Conservation (phyloP, 2,113 vertebrate genomes). For the Scolopax mira region DNA sequence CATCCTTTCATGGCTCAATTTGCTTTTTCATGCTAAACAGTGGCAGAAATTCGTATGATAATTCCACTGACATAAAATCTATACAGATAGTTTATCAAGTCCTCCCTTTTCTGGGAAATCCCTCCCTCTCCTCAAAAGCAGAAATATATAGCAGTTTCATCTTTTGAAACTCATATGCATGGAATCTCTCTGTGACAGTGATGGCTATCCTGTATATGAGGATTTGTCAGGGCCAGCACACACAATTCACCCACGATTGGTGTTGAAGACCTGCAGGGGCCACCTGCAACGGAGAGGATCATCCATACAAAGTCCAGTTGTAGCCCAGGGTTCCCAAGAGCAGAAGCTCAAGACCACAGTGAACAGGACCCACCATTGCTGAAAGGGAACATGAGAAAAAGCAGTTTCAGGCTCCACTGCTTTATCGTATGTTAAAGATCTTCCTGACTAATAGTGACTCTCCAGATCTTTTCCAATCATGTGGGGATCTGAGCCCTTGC, state of each 20-base stretch:
- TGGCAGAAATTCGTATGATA: not conserved
- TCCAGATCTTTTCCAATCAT: not conserved
- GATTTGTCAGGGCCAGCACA: not conserved
- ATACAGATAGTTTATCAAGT: not conserved
- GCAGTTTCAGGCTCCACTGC: not conserved
- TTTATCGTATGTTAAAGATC: not conserved
- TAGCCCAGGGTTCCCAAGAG: not conserved
- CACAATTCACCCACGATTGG: not conserved
- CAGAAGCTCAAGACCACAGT: not conserved
- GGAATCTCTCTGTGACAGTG: not conserved
- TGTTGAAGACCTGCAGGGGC: not conserved
- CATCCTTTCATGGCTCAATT: not conserved
- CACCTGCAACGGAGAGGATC: not conserved
- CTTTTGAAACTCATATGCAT: not conserved
- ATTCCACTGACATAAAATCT: not conserved
- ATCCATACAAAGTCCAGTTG: fast-evolving
- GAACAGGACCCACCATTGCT: not conserved
- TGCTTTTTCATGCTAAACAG: not conserved
- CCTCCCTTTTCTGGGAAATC: not conserved
- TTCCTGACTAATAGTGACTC: not conserved
- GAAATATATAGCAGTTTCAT: not conserved
- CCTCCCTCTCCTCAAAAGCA: not conserved
- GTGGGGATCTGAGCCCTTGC: not conserved
- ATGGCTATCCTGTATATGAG: not conserved
- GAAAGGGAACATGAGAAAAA: not conserved